Base-by-base conservation (phyloP, 2,888 invertebrate genomes). In the Augochlorella aurata region DNA sequence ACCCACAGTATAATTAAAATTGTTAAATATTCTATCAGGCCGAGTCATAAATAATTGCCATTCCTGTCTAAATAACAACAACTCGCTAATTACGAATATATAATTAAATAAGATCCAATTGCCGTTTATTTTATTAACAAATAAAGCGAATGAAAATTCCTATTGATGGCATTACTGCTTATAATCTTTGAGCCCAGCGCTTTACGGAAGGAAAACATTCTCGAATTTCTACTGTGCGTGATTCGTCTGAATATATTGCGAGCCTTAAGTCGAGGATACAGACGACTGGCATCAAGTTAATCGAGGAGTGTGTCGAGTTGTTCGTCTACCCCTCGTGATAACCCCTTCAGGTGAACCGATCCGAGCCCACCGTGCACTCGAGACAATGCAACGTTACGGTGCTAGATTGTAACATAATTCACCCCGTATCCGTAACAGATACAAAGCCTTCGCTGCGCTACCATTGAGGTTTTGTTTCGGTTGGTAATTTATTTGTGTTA, bases 351-450 rank as follows among this genome's bases (percentile, higher is more conserved):
- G 38, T n/a, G 73, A 21, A 50, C 44, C n/a, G 45, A 65, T 73
- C n/a, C 49, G 16, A 73, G 38, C 49, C 18, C 16, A 49, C 49
- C 7, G 50, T 50, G 49, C 16, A 73, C 38, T 44, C 65, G 49
- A 73, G 50, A 73, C 50, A 73, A 73, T 65, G 16, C 21, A 38
- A 21, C 21, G 21, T 49, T 73, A 18, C 44, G 58, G 29, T 24
- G 16, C 18, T 58, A 61, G 16, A 18, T 61, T 58, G 45, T 14
- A 18, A 58, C 58, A 71, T 71, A 61, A 71, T 58, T 71, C 47
- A 61, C 58, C 45, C 44, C n/a, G 24, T 24, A 61, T 61, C 71
- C 47, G 58, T 71, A 58, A 71, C 71, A n/a, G 58, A 29, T 71
- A 45, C 71, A 71, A 71, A 47, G 9, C 2, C 21, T 10, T 50